These are phyloP conservation scores for Chelonia mydas DNA, from an alignment of 2,797 vertebrate genomes.

Conservation along the genomic window DNA sequence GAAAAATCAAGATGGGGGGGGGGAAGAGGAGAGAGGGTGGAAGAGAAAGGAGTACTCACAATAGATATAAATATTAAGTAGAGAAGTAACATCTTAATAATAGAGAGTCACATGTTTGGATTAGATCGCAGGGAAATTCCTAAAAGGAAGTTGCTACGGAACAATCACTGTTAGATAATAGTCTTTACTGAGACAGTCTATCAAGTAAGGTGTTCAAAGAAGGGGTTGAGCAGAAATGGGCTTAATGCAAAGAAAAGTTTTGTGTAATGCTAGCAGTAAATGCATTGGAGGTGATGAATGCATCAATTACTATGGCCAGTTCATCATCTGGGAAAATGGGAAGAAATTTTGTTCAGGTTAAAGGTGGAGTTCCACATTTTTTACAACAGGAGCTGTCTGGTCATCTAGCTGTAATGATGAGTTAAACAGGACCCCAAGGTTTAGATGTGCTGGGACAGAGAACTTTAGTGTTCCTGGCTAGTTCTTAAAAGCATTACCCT, in stretches of 20 bases:
- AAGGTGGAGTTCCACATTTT: not conserved
- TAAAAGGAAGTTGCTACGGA: not conserved
- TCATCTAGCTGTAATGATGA: not conserved
- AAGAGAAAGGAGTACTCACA: not conserved
- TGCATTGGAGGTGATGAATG: not conserved
- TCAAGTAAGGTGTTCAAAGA: not conserved
- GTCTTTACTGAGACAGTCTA: not conserved
- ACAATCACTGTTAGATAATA: not conserved
- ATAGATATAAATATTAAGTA: not conserved
- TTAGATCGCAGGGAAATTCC: not conserved
- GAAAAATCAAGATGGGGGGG: rapidly evolving
- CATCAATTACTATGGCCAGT: not conserved
- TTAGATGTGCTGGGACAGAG: not conserved
- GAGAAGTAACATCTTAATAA: not conserved
- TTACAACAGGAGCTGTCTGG: not conserved
- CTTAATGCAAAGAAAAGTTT: not conserved
- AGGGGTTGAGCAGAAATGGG: not conserved
- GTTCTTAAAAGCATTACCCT: not conserved
- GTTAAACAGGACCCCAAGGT: not conserved
- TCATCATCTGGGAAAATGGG: not conserved
- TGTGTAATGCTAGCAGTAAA: not conserved
- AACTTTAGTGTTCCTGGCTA: not conserved
- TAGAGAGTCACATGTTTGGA: not conserved
- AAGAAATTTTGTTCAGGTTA: not conserved
- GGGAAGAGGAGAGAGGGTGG: not conserved